phyloP scores from a whole-genome alignment of 2,888 invertebrate species.

The Caenorhabditis sinica region DNA sequence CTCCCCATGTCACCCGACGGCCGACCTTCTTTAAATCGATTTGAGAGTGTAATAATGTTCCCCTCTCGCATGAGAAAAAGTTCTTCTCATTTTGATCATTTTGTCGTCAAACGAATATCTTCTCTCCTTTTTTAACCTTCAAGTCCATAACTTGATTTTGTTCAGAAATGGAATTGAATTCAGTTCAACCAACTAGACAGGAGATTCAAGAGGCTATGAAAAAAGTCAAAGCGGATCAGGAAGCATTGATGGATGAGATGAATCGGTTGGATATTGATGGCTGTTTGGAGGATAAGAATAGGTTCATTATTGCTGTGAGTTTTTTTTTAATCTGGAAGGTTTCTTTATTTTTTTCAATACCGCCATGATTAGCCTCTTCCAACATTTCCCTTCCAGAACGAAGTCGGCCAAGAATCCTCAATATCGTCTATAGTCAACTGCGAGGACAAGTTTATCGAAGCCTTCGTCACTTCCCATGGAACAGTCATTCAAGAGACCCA shows the following conservation, averaged over 20 bases:
- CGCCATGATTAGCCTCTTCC: neutral
- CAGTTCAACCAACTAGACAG: neutral
- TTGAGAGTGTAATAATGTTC: too few species aligned
- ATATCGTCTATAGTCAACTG: conserved; percentile 53
- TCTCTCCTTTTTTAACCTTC: too few species aligned
- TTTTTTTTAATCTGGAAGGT: neutral
- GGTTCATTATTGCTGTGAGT: neutral
- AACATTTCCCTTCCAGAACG: conserved; percentile 46
- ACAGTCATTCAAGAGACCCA: conserved; percentile 47
- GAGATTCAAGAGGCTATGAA: neutral
- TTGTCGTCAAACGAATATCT: too few species aligned
- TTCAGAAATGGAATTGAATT: neutral
- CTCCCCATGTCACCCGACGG: too few species aligned
- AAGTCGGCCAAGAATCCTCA: conserved; percentile 38
- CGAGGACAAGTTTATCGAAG: conserved; percentile 60
- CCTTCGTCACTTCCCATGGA: conserved; percentile 49
- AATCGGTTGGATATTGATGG: neutral
- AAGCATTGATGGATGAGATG: neutral
- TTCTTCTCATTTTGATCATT: too few species aligned
- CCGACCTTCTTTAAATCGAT: too few species aligned
- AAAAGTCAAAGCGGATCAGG: neutral
- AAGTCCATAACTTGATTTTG: too few species aligned
- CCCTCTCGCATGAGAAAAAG: too few species aligned
- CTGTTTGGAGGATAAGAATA: neutral
- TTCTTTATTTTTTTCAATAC: too few species aligned